These are phyloP conservation scores for Apotomis betuletana DNA, from an alignment of 2,888 invertebrate genomes.

Conservation along the genomic window DNA sequence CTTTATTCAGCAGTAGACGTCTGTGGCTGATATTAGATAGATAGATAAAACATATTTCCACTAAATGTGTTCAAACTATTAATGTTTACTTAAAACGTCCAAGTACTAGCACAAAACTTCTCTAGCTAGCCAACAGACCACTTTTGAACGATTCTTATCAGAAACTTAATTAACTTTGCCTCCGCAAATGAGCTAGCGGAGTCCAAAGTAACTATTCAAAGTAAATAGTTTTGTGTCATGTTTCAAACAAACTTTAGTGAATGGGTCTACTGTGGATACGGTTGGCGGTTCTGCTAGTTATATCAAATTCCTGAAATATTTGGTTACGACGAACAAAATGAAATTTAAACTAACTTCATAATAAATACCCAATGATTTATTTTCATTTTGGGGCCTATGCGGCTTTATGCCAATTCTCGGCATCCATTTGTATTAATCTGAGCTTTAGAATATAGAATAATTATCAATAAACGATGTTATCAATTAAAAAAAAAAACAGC, in stretches of 20 bases:
- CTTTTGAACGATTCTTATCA: slow-evolving; percentile 55
- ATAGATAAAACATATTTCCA: no score
- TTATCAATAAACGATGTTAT: no score
- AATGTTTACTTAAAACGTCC: slow-evolving; percentile 4
- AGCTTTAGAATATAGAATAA: no score
- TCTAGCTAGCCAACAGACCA: slow-evolving; percentile 26
- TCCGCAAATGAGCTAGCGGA: slow-evolving; percentile 64
- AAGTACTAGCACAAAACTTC: slow-evolving; percentile 18
- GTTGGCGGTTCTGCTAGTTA: slow-evolving; percentile 22
- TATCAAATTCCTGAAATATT: slow-evolving; percentile 25
- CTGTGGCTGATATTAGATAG: no score
- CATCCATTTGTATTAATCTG: no score
- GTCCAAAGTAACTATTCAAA: slow-evolving; percentile 60
- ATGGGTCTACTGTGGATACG: slow-evolving; percentile 33
- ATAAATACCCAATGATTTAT: no score
- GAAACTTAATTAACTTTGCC: slow-evolving; percentile 63
- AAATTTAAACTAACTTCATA: no score
- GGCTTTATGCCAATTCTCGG: no score
- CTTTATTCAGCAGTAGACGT: no score
- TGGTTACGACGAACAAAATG: neutral
- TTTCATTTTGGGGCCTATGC: no score
- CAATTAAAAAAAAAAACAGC: no score
- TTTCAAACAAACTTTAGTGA: slow-evolving; percentile 44
- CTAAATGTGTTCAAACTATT: no score
- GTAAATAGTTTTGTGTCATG: slow-evolving; percentile 61